These are phyloP conservation scores for Zaprionus camerounensis DNA, from an alignment of 1,140 invertebrate genomes.

Conservation along the genomic window DNA sequence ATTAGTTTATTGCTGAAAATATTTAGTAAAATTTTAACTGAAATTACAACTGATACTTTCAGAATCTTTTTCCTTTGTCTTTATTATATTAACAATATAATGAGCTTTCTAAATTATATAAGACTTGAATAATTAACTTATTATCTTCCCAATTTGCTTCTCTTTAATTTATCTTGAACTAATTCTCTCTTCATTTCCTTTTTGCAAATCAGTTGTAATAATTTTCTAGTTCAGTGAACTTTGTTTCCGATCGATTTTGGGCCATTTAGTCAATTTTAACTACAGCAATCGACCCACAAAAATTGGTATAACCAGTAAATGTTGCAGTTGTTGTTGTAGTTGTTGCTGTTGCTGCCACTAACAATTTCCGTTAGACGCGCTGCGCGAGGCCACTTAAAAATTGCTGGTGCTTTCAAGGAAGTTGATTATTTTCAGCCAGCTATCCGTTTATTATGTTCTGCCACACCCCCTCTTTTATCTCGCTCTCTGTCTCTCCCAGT, in stretches of 20 bases:
- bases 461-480: neutral
- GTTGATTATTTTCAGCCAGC: slow-evolving; percentile 35
- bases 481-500: slow-evolving; percentile 10
- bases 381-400: slow-evolving; percentile 34
- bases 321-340: slow-evolving; percentile 14
- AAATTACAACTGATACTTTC: too few relatives aligned
- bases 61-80: neutral
- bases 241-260: neutral
- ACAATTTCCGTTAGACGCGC: slow-evolving; percentile 39
- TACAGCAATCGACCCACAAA: slow-evolving; percentile 13
- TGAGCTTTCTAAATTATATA: neutral
- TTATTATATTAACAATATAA: neutral
- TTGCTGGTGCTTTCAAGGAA: slow-evolving; percentile 37
- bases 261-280: neutral
- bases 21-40: too few relatives aligned
- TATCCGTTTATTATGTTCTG: slow-evolving; percentile 38
- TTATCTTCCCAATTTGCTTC: neutral
- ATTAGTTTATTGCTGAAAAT: neutral
- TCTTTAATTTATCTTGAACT: neutral
- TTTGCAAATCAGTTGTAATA: neutral
- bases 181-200: neutral
- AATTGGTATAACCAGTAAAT: slow-evolving; percentile 29
- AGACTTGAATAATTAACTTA: neutral
- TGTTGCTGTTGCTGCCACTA: slow-evolving; percentile 17
- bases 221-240: slow-evolving; percentile 23